Base-by-base conservation (phyloP, 2,113 vertebrate species). In the Lophotis ruficrista region DNA sequence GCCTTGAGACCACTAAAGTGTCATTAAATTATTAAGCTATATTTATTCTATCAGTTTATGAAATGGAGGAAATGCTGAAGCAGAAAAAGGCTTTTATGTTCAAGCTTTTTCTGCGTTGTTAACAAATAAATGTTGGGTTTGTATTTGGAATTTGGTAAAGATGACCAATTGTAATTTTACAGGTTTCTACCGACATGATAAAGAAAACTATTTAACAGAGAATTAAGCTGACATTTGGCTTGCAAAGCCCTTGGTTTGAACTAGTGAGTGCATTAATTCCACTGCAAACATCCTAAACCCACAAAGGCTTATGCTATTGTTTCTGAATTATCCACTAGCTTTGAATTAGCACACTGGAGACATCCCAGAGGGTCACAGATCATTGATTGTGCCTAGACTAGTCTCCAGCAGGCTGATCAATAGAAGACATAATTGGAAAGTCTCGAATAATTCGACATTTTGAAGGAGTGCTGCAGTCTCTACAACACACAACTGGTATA, bases 341-440 rank as follows among this genome's bases (percentile, higher is more conserved):
- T 84, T 95, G 86, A 92, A 89, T n/a, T 53, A 69, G 61, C 58
- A 82, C 27, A 58, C 5, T 5, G 45, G 80, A 80, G 73, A 90
- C 76, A 69, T 94, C 85, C 41, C 77, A 47, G 33, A 73, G 83
- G 81, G 75, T 89, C 87, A 87, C 66, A 66, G 53, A 77, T 78
- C 79, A 89, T 69, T 47, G 81, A 82, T 31, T 84, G 30, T 62
- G 62, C 95, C 61, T 23, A 45, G 41, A 43, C 14, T 7, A 70
- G 62, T 73, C 73, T 90, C 8, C 0, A 91, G 61, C 72, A 77
- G 8, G 48, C 51, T 68, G 83, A 97, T 97, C 97, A 95, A 94
- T 97, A 84, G 35, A 8, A 95, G 80, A 89, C 47, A 77, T 96
- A 91, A 96, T 75, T 87, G 87, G 69, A 92, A 95, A 54, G 78